phyloP scores from a whole-genome alignment of 2,113 vertebrate genomes.

The Choloepus hoffmanni region DNA sequence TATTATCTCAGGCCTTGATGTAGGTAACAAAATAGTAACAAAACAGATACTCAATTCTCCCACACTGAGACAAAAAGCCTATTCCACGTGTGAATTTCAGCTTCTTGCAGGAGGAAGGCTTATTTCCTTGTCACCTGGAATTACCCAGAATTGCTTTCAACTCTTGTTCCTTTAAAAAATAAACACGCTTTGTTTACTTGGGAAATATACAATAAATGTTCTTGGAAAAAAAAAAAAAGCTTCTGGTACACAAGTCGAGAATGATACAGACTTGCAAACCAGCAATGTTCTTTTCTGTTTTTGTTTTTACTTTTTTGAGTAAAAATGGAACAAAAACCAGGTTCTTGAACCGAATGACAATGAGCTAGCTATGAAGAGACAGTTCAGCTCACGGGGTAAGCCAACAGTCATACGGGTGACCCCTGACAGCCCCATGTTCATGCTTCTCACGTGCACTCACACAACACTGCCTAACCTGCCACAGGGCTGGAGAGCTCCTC shows the following conservation, averaged over 20 bases:
- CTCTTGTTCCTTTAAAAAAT: neutral
- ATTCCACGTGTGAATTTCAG: constrained; percentile 32
- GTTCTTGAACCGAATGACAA: neutral
- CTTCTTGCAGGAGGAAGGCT: neutral
- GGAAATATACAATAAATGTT: neutral
- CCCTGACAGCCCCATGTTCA: neutral
- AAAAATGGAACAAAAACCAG: neutral
- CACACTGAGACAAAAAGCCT: neutral
- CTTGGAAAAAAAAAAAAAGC: neutral
- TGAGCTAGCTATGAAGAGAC: neutral
- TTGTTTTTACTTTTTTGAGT: neutral
- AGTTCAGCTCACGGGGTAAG: neutral
- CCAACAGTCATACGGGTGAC: neutral
- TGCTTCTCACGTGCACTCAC: neutral
- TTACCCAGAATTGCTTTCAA: neutral
- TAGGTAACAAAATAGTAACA: neutral
- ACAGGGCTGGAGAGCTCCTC: constrained; percentile 96
- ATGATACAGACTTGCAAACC: neutral
- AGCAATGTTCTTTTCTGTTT: neutral
- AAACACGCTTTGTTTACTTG: neutral
- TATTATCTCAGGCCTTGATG: neutral
- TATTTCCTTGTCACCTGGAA: neutral
- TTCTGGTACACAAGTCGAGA: neutral
- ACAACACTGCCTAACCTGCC: constrained; percentile 89
- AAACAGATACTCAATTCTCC: neutral